phyloP scores from a whole-genome alignment of 2,888 invertebrate species.

The Eurois occulta region DNA sequence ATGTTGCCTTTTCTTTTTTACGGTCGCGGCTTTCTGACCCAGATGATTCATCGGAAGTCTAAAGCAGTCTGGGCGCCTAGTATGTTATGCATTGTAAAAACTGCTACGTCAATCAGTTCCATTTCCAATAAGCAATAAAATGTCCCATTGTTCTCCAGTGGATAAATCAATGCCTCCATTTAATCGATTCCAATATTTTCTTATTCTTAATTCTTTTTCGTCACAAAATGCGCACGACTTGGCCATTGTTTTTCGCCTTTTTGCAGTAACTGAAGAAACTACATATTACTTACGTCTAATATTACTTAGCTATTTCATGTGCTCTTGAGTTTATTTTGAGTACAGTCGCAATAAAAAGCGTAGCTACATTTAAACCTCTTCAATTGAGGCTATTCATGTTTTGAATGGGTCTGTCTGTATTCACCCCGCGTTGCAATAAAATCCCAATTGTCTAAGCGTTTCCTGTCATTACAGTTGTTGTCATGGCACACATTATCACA shows the following conservation, averaged over 20 bases:
- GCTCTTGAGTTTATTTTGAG: constrained; percentile 56
- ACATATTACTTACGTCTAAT: constrained; percentile 26
- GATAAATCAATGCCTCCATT: constrained; percentile 51
- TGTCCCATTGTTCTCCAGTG: constrained; percentile 61
- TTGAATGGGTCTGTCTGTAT: constrained; percentile 52
- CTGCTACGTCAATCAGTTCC: constrained; percentile 46
- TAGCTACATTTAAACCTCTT: constrained; percentile 57
- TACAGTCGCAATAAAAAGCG: constrained; percentile 44
- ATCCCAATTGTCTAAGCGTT: constrained; percentile 61
- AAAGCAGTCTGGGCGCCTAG: constrained; percentile 47
- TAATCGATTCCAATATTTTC: constrained; percentile 55
- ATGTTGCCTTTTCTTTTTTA: constrained; percentile 61
- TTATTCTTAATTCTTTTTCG: constrained; percentile 42
- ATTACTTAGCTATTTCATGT: constrained; percentile 26
- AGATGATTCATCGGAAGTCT: constrained; percentile 67
- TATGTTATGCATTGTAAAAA: constrained; percentile 52
- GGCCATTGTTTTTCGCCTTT: constrained; percentile 27
- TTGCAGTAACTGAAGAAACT: constrained; percentile 12
- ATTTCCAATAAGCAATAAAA: constrained; percentile 66
- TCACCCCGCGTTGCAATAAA: constrained; percentile 55
- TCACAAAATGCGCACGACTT: constrained; percentile 43
- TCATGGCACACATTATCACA: constrained; percentile 43
- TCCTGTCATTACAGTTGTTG: constrained; percentile 63
- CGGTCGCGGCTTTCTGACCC: constrained; percentile 49
- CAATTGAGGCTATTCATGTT: constrained; percentile 63